Evolutionary conservation across 2,888 invertebrate genomes (phyloP).

Genomic region (Leptogaster cylindrica): DNA sequence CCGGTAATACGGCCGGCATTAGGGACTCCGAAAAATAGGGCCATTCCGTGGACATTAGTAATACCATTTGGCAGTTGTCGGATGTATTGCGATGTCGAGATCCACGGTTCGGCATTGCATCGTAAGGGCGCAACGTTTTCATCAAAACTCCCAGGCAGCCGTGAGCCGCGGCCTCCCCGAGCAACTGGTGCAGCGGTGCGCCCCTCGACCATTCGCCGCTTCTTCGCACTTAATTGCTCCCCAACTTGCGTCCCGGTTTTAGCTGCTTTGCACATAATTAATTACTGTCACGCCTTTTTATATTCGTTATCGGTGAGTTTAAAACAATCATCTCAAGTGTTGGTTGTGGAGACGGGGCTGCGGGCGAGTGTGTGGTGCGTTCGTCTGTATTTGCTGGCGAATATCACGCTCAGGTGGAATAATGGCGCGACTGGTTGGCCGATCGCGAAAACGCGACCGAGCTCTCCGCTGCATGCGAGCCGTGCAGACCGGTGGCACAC

Average conservation of each 20-base stretch:
- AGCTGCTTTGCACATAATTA: constrained; percentile 56
- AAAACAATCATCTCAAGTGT: constrained; percentile 58
- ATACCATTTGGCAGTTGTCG: too few relatives aligned
- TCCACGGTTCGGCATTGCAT: too few relatives aligned
- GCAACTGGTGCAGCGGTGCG: constrained; percentile 24
- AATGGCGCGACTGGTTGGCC: constrained; percentile 39
- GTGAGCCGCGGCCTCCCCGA: too few relatives aligned
- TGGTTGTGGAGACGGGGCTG: constrained; percentile 48
- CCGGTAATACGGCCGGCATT: constrained; percentile 26
- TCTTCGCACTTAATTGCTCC: constrained; percentile 43
- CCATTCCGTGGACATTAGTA: too few relatives aligned
- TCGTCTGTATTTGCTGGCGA: constrained; percentile 2
- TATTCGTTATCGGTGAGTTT: constrained; percentile 55
- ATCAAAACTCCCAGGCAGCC: too few relatives aligned
- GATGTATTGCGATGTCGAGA: too few relatives aligned
- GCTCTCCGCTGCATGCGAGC: constrained; percentile 19
- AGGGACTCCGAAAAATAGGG: neutral
- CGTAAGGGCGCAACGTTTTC: too few relatives aligned
- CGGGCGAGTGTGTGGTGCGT: constrained; percentile 28
- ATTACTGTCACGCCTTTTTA: constrained; percentile 62
- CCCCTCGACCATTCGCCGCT: constrained; percentile 21
- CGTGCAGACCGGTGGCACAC: constrained; percentile 22
- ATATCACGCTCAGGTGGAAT: constrained; percentile 37
- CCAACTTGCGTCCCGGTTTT: constrained; percentile 14
- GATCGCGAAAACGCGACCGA: constrained; percentile 40